Base-by-base conservation (phyloP, 2,113 vertebrate genomes). In the Leptocoma aspasia region DNA sequence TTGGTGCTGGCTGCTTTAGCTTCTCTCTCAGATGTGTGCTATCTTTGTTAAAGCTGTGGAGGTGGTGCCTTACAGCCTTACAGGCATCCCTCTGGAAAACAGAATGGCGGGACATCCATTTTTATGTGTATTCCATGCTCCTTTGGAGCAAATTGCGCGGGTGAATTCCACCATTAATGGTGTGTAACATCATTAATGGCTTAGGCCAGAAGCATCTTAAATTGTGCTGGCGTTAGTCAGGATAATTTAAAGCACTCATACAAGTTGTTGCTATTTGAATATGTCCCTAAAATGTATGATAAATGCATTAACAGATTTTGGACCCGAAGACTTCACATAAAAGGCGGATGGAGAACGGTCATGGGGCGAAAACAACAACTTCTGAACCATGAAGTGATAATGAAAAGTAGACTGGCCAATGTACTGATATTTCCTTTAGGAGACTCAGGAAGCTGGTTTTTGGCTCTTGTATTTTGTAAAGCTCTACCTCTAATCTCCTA, bases 271-370 rank as follows among this genome's bases (percentile, higher is more conserved):
- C 68, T 87, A 15, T 92, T 92, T 91, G 61, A 94, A 84, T 89
- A 44, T 54, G 50, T 92, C 84, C 86, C 84, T 84, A 41, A 96
- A 94, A 94, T 2, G 1, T 80, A 56, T 22, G 52, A 83, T 94
- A 89, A 95, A 89, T 86, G 30, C 89, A 84, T 92, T 94, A 94
- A 77, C 82, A 92, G 78, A 86, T 94, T 96, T 94, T 89, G 75
- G 86, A 70, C 61, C 44, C 1, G 6, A 71, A 75, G 44, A 16
- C 18, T 53, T 79, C 27, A 82, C 73, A 82, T 64, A 72, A 73
- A 89, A 93, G 35, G n/a, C 0, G 3, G 35, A 15, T 52, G 19
- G 47, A 71, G 37, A 20, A 23, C 15, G 18, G 12, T 65, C 82
- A 39, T 37, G 45, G 16, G 54, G 31, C 5, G 2, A 89, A 92